phyloP scores from a whole-genome alignment of 2,888 invertebrate species.

The Bibio marci region DNA sequence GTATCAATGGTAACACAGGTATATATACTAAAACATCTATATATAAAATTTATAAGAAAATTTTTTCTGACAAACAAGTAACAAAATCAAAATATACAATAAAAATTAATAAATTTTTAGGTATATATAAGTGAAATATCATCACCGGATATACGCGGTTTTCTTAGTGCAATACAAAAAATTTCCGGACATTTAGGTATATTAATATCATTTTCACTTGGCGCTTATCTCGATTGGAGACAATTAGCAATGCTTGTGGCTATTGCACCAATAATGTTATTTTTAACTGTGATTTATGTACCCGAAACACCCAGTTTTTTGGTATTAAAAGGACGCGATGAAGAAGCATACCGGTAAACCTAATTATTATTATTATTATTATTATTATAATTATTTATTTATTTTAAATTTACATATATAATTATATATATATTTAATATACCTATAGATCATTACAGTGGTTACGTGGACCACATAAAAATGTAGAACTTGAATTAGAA shows the following conservation, averaged over 20 bases:
- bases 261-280: slow-evolving; percentile 57
- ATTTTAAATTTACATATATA: neutral
- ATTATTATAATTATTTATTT: slow-evolving; percentile 1
- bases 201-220: slow-evolving; percentile 65
- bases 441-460: slow-evolving; percentile 45
- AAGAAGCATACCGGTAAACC: slow-evolving; percentile 39
- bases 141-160: slow-evolving; percentile 69
- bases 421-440: neutral
- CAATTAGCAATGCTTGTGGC: slow-evolving; percentile 67
- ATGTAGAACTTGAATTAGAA: slow-evolving; percentile 56
- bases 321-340: slow-evolving; percentile 56
- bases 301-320: slow-evolving; percentile 83
- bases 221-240: slow-evolving; percentile 70
- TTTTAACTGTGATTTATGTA: slow-evolving; percentile 57
- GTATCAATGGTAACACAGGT: slow-evolving; percentile 62
- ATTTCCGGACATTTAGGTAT: slow-evolving; percentile 74
- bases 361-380: no score
- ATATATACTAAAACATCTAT: slow-evolving; percentile 7
- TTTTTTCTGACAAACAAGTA: neutral
- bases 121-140: slow-evolving; percentile 87
- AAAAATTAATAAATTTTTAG: slow-evolving; percentile 27
- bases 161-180: slow-evolving; percentile 72
- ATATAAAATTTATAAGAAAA: neutral
- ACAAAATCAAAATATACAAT: neutral
- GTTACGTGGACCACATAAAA: slow-evolving; percentile 66